phyloP scores from a whole-genome alignment of 2,797 vertebrate species.

The Agapornis canus region DNA sequence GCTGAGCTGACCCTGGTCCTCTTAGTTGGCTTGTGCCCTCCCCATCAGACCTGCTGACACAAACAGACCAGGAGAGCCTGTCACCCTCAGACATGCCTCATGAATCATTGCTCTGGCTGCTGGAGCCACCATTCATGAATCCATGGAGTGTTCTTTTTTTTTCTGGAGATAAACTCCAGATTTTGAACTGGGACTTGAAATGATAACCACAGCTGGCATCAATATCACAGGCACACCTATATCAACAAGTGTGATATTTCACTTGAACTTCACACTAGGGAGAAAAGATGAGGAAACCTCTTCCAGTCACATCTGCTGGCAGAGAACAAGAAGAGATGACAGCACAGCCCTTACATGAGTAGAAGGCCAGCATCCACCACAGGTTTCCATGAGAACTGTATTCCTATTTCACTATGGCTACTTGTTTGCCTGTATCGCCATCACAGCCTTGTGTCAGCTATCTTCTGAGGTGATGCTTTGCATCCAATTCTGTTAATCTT shows the following conservation, averaged over 20 bases:
- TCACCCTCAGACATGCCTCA: neutral
- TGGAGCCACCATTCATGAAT: neutral
- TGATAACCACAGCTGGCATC: neutral
- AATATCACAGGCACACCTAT: fast-evolving
- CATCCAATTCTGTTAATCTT: neutral
- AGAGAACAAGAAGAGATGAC: neutral
- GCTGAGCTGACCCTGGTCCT: neutral
- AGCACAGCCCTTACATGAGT: neutral
- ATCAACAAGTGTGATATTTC: neutral
- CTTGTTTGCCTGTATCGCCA: neutral
- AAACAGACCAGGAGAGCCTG: neutral
- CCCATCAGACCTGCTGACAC: neutral
- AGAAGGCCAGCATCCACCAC: neutral
- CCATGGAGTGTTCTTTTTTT: neutral
- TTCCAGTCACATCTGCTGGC: neutral
- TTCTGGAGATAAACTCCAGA: neutral
- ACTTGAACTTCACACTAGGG: neutral
- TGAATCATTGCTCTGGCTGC: neutral
- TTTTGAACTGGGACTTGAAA: neutral
- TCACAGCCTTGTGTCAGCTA: fast-evolving
- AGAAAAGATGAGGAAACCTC: neutral
- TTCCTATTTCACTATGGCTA: neutral
- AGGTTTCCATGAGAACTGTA: neutral
- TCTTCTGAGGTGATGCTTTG: neutral
- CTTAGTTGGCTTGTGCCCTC: neutral